Percentiles rank a stretch among this genome's conserved stretches.
Evolutionary conservation across 2,797 vertebrate genomes (phyloP).

Genomic region (Cossypha polioptera): DNA sequence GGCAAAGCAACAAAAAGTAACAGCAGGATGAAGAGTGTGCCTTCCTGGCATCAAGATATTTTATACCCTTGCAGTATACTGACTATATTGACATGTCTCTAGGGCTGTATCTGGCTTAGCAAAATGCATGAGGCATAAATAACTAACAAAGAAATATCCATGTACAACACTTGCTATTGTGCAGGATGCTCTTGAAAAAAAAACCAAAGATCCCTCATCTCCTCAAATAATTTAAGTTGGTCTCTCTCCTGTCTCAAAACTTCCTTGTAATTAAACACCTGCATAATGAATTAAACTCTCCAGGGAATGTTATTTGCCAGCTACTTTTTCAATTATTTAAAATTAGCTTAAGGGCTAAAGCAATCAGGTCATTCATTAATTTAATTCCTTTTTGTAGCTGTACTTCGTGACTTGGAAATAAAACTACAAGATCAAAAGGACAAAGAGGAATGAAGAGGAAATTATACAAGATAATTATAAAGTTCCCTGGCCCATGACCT

Average conservation of each 20-base stretch:
- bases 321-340: conserved; percentile 50
- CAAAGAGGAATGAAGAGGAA: conserved; percentile 9
- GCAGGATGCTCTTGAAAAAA: not conserved
- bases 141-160: not conserved
- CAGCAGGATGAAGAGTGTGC: not conserved
- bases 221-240: not conserved
- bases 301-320: not conserved
- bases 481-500: not conserved
- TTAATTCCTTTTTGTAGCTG: not conserved
- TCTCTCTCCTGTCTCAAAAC: not conserved
- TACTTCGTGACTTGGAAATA: not conserved
- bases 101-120: not conserved
- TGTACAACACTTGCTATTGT: not conserved
- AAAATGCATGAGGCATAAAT: not conserved
- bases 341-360: conserved; percentile 32
- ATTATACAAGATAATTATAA: not conserved
- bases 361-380: conserved; percentile 49
- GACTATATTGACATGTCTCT: not conserved
- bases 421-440: conserved; percentile 24
- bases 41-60: not conserved
- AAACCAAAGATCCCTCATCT: not conserved
- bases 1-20: not conserved
- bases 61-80: not conserved
- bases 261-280: conserved; percentile 18
- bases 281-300: conserved; percentile 13